phyloP scores from a whole-genome alignment of 1,140 invertebrate genomes.

The Achatina immaculata region DNA sequence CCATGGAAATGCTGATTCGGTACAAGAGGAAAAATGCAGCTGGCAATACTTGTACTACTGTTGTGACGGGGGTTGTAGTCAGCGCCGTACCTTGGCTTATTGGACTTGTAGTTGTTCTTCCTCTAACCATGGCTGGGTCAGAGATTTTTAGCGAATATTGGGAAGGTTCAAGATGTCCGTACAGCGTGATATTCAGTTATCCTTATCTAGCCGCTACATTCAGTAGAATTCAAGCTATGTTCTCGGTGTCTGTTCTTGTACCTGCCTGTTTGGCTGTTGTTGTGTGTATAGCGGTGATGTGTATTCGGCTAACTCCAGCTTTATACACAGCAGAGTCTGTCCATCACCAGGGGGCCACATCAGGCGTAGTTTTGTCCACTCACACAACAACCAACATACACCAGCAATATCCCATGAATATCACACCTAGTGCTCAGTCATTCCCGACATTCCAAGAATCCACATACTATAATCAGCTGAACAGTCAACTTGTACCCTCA shows the following conservation, averaged over 20 bases:
- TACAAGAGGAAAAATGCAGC: neutral
- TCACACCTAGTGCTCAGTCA: neutral
- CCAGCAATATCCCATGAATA: neutral
- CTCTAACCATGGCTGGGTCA: neutral
- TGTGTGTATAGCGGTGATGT: neutral
- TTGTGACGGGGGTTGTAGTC: neutral
- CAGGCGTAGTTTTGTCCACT: neutral
- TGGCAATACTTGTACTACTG: neutral
- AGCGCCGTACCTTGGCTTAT: neutral
- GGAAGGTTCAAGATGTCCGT: too few relatives aligned
- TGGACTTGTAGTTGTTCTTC: neutral
- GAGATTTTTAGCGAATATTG: too few relatives aligned
- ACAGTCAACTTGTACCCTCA: neutral
- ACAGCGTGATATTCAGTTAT: neutral
- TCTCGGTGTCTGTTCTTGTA: neutral
- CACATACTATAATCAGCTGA: neutral
- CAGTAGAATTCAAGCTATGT: neutral
- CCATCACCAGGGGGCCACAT: too few relatives aligned
- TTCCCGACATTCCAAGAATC: neutral
- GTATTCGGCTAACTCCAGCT: neutral
- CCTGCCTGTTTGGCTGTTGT: neutral
- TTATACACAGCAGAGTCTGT: too few relatives aligned
- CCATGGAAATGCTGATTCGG: neutral
- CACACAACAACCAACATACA: neutral
- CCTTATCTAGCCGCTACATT: neutral